These are phyloP conservation scores for Tympanoctomys barrerae DNA, from an alignment of 2,797 vertebrate genomes.

Conservation along the genomic window DNA sequence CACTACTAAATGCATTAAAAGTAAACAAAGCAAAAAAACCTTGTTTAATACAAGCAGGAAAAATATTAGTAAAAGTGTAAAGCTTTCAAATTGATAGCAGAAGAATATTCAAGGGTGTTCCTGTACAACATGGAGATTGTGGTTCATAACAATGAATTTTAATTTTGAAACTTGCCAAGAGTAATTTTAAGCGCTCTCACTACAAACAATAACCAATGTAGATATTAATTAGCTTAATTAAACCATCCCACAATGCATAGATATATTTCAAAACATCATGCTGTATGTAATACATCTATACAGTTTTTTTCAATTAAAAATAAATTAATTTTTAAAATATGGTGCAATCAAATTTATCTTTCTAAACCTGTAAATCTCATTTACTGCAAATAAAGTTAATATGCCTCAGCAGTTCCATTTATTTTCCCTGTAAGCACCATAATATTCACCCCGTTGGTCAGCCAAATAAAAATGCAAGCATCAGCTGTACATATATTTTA, in stretches of 20 bases:
- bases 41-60: too few species aligned
- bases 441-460: neutral
- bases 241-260: neutral
- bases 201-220: neutral
- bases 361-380: neutral
- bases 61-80: neutral
- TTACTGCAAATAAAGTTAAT: neutral
- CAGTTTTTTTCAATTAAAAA: neutral
- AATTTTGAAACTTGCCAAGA: neutral
- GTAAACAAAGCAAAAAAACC: neutral
- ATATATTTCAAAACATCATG: neutral
- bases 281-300: neutral
- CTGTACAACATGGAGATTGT: neutral
- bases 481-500: conserved; percentile 3
- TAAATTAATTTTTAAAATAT: neutral
- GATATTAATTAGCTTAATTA: neutral
- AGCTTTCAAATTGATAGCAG: neutral
- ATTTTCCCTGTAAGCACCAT: neutral
- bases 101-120: neutral
- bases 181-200: neutral
- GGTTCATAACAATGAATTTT: neutral
- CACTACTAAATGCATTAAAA: too few species aligned
- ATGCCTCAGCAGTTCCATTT: neutral
- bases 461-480: neutral
- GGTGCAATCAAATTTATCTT: neutral